These are phyloP conservation scores for Scyliorhinus canicula DNA, from an alignment of 2,797 vertebrate genomes.

Conservation along the genomic window DNA sequence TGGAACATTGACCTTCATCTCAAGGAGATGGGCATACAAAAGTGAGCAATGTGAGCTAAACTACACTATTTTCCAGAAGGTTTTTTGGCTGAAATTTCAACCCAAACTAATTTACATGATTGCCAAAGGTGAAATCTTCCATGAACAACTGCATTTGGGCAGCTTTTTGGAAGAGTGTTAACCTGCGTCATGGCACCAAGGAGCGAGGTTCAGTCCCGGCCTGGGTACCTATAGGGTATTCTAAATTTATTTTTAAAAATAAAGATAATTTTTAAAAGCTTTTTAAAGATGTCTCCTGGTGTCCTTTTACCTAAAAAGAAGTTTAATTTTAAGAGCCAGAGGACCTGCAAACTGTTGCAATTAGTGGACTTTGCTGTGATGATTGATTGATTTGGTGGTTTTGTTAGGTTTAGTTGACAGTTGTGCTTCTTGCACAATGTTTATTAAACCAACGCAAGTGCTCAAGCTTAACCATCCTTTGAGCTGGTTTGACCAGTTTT, in stretches of 20 bases:
- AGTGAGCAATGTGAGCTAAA: not conserved
- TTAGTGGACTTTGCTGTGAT: not conserved
- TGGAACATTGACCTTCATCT: not conserved
- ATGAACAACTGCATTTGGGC: not conserved
- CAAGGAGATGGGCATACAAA: not conserved
- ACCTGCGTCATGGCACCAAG: not conserved
- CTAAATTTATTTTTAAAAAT: too few species aligned
- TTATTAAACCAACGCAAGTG: not conserved
- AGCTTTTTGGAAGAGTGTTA: not conserved
- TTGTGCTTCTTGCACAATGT: not conserved
- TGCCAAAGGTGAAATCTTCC: not conserved
- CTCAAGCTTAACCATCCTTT: not conserved
- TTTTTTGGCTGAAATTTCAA: too few species aligned
- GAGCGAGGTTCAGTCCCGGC: too few species aligned
- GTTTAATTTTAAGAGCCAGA: not conserved
- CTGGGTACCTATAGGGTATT: too few species aligned
- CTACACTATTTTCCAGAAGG: not conserved
- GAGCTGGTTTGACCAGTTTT: not conserved
- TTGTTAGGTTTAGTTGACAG: not conserved
- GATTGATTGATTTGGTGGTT: not conserved
- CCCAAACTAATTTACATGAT: not conserved
- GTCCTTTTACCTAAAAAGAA: not conserved
- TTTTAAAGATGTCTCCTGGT: not conserved
- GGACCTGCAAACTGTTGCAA: not conserved
- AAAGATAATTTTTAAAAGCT: not conserved